These are phyloP conservation scores for Lophochroa leadbeateri DNA, from an alignment of 2,113 vertebrate genomes.

Conservation along the genomic window DNA sequence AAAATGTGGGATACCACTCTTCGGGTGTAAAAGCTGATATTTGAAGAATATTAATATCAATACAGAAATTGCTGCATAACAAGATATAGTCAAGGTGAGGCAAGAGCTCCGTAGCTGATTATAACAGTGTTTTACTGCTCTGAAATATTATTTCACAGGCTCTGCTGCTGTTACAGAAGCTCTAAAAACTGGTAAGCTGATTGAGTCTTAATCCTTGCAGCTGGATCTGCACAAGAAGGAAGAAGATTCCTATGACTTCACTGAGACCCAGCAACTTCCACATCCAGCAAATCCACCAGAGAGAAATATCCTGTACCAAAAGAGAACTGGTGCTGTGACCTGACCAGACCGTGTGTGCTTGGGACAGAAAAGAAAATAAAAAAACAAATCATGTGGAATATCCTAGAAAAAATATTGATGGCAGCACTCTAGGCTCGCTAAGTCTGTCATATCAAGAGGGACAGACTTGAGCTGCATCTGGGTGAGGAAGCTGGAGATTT, in stretches of 20 bases:
- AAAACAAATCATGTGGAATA: background rate
- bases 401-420: background rate
- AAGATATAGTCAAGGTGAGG: background rate
- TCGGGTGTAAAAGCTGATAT: background rate
- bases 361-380: background rate
- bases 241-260: background rate
- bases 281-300: background rate
- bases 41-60: background rate
- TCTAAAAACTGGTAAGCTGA: background rate
- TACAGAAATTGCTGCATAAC: background rate
- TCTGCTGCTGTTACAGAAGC: background rate
- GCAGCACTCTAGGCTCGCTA: background rate
- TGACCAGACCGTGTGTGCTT: background rate
- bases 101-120: background rate
- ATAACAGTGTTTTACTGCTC: background rate
- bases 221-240: background rate
- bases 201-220: background rate
- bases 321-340: background rate
- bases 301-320: background rate
- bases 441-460: background rate
- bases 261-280: background rate
- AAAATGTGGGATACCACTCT: background rate
- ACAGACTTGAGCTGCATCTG: background rate
- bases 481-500: background rate
- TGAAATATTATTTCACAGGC: background rate